Base-by-base conservation (phyloP, 2,797 vertebrate genomes). In the Podargus strigoides region DNA sequence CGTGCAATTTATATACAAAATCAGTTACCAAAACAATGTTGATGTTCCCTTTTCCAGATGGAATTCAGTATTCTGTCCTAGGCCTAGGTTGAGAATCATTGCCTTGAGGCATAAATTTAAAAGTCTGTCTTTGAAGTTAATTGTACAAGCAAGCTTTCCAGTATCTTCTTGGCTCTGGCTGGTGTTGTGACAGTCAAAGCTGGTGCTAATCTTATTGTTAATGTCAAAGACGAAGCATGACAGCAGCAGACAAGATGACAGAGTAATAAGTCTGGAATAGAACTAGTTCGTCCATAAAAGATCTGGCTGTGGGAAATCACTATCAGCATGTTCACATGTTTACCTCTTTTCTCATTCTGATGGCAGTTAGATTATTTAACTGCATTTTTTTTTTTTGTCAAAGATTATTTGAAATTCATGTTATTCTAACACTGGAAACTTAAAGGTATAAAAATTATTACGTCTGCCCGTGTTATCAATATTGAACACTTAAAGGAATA, bases 121-220 rank as follows among this genome's bases (percentile, higher is more conserved):
- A 93, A 46, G 79, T 90, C 73, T 96, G 74, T 20, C 87, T 97
- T 94, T 96, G 95, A 96, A 90, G 87, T 72, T 92, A 96, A 95
- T 94, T 96, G 83, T 63, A 27, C 89, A 87, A 93, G 55, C 10
- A 41, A 94, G 55, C 34, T 96, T 42, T 81, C 42, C 1, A 0
- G 36, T 94, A 95, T 95, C 88, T 97, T 89, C 81, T 30, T 76
- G 70, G 50, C 73, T 90, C 42, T 52, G 50, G 39, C 76, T 89
- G 69, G 69, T 95, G 75, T 80, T 95, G 88, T 97, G 96, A 97
- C 95, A 97, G 93, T 90, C 92, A 84, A 82, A 82, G 77, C 70
- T 93, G 32, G 78, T 70, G 27, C 68, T 98, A 97, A 98, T 98
- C 98, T 97, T 96, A 96, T 94, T 98, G 95, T 97, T 97, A 97